Conservation (phyloP, 2,888 invertebrate species). For the Ethmia dodecea region DNA sequence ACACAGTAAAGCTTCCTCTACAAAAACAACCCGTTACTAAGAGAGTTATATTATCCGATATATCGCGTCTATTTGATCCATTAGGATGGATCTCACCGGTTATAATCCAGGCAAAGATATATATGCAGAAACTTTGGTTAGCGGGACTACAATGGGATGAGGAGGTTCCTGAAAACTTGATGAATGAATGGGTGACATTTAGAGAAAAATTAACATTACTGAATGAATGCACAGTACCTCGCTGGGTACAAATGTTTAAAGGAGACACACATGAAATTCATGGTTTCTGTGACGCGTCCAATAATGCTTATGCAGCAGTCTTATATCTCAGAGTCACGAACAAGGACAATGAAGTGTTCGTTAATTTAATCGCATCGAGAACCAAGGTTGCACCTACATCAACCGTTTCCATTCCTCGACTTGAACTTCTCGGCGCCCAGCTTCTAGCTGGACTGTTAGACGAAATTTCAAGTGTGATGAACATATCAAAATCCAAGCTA, state of each 20-base stretch:
- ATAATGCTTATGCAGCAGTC: neutral
- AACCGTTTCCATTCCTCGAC: neutral
- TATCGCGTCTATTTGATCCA: neutral
- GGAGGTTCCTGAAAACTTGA: neutral
- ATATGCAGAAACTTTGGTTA: neutral
- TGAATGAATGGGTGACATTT: neutral
- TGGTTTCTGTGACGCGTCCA: constrained; percentile 3
- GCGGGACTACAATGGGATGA: neutral
- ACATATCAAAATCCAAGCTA: constrained; percentile 3
- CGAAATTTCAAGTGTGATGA: constrained; percentile 4
- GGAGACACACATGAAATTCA: neutral
- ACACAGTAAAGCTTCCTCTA: neutral
- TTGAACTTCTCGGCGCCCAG: neutral
- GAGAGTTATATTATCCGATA: neutral
- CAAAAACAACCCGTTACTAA: neutral
- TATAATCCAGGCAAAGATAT: neutral
- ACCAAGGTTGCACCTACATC: neutral
- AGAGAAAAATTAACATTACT: constrained; percentile 7
- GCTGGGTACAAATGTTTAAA: neutral
- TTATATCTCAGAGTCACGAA: neutral
- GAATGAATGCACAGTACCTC: neutral
- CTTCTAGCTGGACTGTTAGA: neutral
- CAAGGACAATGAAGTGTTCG: neutral
- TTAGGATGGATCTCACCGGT: constrained; percentile 1
- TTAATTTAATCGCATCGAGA: neutral